Conservation (phyloP, 2,113 vertebrate genomes). For the Scolopax mira region DNA sequence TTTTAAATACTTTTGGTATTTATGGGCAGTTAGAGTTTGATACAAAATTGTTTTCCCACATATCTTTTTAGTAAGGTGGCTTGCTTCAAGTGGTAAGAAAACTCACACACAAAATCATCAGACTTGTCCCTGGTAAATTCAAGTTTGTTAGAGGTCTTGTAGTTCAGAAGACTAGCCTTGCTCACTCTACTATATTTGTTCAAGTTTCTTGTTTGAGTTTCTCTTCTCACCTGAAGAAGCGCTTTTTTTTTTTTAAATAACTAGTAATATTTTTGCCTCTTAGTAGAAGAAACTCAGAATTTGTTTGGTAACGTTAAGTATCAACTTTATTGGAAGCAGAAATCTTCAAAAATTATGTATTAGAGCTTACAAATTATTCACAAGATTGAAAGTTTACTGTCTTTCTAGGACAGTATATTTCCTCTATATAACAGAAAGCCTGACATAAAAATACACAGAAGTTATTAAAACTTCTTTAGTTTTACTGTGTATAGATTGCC, state of each 20-base stretch:
- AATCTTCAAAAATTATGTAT: background rate
- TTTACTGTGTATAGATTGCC: background rate
- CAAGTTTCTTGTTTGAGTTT: background rate
- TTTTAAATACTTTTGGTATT: background rate
- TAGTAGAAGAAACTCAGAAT: background rate
- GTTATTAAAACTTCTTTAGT: background rate
- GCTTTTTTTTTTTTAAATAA: background rate
- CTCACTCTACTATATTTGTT: background rate
- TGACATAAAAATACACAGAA: background rate
- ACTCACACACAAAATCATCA: background rate
- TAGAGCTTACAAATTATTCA: background rate
- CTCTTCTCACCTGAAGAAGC: background rate
- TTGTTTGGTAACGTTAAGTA: background rate
- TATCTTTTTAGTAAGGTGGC: background rate
- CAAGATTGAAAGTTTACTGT: background rate
- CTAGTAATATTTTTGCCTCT: background rate
- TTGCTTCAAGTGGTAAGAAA: background rate
- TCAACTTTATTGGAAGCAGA: background rate
- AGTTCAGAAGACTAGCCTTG: background rate
- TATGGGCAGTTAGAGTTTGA: background rate
- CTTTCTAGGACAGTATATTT: background rate
- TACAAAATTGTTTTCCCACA: background rate
- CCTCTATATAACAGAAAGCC: background rate
- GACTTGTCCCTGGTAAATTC: background rate
- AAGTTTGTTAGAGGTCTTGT: background rate